Base-by-base conservation (phyloP, 2,113 vertebrate genomes). In the Notarius quadriscutis region DNA sequence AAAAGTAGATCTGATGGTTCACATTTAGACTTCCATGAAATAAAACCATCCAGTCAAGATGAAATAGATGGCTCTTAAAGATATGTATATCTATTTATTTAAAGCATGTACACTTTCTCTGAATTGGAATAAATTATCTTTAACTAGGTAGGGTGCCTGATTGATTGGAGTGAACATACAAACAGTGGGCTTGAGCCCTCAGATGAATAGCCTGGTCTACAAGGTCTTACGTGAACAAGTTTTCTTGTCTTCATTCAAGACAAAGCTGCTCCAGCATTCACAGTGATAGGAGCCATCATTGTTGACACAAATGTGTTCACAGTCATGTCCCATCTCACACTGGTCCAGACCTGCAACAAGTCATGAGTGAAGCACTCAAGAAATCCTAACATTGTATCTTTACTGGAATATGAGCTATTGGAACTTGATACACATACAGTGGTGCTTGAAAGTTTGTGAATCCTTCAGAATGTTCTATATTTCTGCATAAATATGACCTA, bases 211-310 rank as follows among this genome's bases (percentile, higher is more conserved):
- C 65, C 48, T 30, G 48, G 58, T 85, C 78, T 63, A 77, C 81
- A 74, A 85, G 84, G 77, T 89, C 96, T 96, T 95, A 97, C 96
- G 91, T 93, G 93, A 94, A 79, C 95, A 96, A 0, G 93, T 95
- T 90, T 93, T 95, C 89, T 75, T 63, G 84, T 96, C 94, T 85
- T 89, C 84, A 41, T 95, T 95, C 91, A 96, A 87, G 30, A 87
- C 88, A 65, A 94, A 96, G 5, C 93, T 94, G 86, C 91, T 89
- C 0, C 62, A 89, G 91, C 95, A 96, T 83, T 93, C 89, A 67
- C 95, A 95, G 60, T 91, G 88, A 25, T 93, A 91, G 0, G 86
- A 94, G 9, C 86, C 89, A 0, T 91, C 88, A 72, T 87, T 92
- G 7, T 87, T 93, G 86, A 93, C 91, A 80, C 93, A 95, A 85